Percentiles rank a stretch among this genome's conserved stretches.
phyloP scores from a whole-genome alignment of 2,113 vertebrate genomes.

The Prunella himalayana region DNA sequence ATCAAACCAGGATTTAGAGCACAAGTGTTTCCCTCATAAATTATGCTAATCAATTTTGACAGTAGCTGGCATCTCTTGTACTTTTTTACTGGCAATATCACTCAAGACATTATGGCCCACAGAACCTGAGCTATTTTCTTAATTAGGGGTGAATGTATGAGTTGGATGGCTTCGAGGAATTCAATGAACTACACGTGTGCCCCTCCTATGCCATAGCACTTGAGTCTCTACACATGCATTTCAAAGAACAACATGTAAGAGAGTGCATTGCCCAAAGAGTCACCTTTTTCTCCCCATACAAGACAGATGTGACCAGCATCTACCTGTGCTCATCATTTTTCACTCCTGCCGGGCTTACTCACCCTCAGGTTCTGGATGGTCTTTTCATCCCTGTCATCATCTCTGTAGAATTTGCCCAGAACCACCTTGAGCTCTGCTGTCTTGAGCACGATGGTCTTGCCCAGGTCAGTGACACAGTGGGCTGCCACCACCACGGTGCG shows the following conservation, averaged over 20 bases:
- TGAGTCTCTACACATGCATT: not conserved
- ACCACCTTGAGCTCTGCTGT: slow-evolving; percentile 85
- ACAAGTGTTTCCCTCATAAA: slow-evolving; percentile 6
- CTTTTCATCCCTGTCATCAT: slow-evolving; percentile 84
- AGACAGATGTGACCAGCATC: not conserved
- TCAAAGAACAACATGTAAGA: not conserved
- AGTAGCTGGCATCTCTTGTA: not conserved
- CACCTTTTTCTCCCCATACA: not conserved
- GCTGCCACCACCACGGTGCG: slow-evolving; percentile 90
- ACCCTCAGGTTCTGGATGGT: slow-evolving; percentile 87
- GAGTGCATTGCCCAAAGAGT: not conserved
- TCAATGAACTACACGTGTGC: not conserved
- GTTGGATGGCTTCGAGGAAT: not conserved
- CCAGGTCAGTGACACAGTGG: slow-evolving; percentile 92
- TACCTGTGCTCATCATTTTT: not conserved
- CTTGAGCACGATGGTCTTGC: slow-evolving; percentile 83
- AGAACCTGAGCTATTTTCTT: not conserved
- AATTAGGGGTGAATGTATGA: not conserved
- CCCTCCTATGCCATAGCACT: not conserved
- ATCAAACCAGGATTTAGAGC: not conserved
- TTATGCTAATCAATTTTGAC: not conserved
- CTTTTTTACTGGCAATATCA: not conserved
- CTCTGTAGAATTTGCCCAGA: slow-evolving; percentile 89
- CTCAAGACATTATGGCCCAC: not conserved
- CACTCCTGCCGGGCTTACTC: slow-evolving; percentile 27